Conservation (phyloP, 2,797 vertebrate genomes). For the Poeciliopsis infans region DNA sequence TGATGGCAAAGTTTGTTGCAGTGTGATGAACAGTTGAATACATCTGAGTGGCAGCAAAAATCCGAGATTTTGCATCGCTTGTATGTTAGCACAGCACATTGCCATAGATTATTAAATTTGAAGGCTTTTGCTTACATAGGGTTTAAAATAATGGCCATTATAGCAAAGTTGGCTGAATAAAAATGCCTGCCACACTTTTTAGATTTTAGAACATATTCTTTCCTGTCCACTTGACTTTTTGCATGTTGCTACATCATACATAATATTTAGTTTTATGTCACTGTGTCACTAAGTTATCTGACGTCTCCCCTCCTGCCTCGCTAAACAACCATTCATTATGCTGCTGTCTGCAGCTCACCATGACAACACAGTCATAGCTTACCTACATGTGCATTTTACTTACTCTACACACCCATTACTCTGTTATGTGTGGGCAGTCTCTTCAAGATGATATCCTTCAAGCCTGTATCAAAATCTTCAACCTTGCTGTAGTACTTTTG, state of each 20-base stretch:
- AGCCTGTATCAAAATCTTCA: constrained; percentile 5
- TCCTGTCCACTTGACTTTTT: neutral
- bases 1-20: constrained; percentile 30
- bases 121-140: neutral
- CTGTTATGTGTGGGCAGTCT: constrained; percentile 14
- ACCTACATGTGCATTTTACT: constrained; percentile 9
- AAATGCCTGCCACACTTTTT: neutral
- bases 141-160: neutral
- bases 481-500: constrained; percentile 15
- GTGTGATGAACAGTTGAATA: constrained; percentile 27
- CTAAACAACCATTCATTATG: constrained; percentile 55
- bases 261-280: constrained; percentile 21
- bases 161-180: neutral
- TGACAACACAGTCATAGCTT: constrained; percentile 34
- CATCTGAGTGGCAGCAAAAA: constrained; percentile 29
- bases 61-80: constrained; percentile 17
- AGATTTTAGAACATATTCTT: neutral
- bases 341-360: constrained; percentile 40
- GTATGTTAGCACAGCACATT: constrained; percentile 24
- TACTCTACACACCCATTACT: constrained; percentile 33
- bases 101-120: neutral
- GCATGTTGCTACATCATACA: neutral
- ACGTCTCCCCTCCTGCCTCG: constrained; percentile 34
- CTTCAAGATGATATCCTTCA: constrained; percentile 11
- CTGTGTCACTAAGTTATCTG: constrained; percentile 48